Evolutionary conservation across 2,888 invertebrate species (phyloP).

Genomic region (Drosophila stalkeri): DNA sequence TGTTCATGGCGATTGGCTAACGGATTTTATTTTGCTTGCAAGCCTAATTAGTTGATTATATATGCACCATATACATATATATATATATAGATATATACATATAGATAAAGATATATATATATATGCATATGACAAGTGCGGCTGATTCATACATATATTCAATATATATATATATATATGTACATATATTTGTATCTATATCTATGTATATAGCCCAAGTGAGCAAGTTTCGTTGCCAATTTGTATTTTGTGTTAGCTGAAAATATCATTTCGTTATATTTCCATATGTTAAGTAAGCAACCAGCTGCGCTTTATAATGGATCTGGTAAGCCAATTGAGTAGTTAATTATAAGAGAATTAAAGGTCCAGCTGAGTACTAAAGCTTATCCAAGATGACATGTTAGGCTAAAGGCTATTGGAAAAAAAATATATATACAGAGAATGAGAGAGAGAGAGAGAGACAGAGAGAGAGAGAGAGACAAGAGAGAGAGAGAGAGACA

Average conservation of each 20-base stretch:
- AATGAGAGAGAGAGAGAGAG: too few species aligned
- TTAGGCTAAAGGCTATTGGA: not conserved
- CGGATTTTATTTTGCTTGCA: conserved; percentile 21
- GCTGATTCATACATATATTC: not conserved
- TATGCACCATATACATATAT: conserved; percentile 4
- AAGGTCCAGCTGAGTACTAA: not conserved
- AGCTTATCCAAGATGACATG: not conserved
- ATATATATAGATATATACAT: not conserved
- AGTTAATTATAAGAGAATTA: not conserved
- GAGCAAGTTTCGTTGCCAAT: conserved; percentile 5
- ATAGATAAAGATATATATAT: not conserved
- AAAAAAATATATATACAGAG: too few species aligned
- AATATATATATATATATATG: not conserved
- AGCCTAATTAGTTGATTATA: conserved; percentile 48
- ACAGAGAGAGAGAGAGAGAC: too few species aligned
- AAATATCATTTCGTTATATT: conserved; percentile 11
- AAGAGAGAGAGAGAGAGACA: too few species aligned
- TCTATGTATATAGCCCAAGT: conserved; percentile 3
- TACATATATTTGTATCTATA: not conserved
- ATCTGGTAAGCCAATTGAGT: conserved; percentile 16
- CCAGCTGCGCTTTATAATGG: conserved; percentile 16
- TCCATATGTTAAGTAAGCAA: conserved; percentile 19
- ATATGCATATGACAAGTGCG: conserved; percentile 8
- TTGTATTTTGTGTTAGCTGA: not conserved
- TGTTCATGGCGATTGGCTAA: conserved; percentile 45